Percentiles rank a stretch among this genome's conserved stretches.
Conservation (phyloP, 2,888 invertebrate genomes). For the Eupithecia centaureata region DNA sequence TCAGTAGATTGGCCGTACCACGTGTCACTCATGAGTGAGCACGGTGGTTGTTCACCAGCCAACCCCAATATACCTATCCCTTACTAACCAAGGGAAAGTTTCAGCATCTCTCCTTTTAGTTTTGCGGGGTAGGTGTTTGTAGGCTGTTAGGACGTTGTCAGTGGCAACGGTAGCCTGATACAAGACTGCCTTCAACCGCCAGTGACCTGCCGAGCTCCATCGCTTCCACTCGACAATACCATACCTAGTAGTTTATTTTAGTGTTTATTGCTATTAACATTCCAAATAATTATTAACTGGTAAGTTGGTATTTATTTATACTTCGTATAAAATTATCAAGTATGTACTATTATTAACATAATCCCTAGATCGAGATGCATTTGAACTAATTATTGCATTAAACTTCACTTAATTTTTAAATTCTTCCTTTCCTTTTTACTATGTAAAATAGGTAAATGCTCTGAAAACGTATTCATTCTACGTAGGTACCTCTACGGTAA, state of each 20-base stretch:
- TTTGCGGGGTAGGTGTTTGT: constrained; percentile 68
- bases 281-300: constrained; percentile 30
- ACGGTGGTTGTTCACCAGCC: constrained; percentile 66
- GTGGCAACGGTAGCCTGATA: constrained; percentile 76
- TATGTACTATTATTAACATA: background rate
- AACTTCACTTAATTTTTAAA: background rate
- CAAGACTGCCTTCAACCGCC: constrained; percentile 60
- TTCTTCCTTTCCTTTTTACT: background rate
- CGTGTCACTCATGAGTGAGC: constrained; percentile 78
- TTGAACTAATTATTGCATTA: constrained; percentile 37
- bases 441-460: background rate
- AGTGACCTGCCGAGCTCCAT: constrained; percentile 63
- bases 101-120: constrained; percentile 58
- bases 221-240: constrained; percentile 66
- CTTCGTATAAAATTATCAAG: background rate
- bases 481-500: background rate
- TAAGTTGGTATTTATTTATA: constrained; percentile 23
- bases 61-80: constrained; percentile 66
- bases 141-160: constrained; percentile 80
- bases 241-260: constrained; percentile 47
- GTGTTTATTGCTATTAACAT: constrained; percentile 30
- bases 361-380: constrained; percentile 40
- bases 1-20: constrained; percentile 57
- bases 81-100: constrained; percentile 48
- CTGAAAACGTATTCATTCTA: too few species aligned